These are phyloP conservation scores for Heteromormyrus szaboi DNA, from an alignment of 2,797 vertebrate genomes.

Conservation along the genomic window DNA sequence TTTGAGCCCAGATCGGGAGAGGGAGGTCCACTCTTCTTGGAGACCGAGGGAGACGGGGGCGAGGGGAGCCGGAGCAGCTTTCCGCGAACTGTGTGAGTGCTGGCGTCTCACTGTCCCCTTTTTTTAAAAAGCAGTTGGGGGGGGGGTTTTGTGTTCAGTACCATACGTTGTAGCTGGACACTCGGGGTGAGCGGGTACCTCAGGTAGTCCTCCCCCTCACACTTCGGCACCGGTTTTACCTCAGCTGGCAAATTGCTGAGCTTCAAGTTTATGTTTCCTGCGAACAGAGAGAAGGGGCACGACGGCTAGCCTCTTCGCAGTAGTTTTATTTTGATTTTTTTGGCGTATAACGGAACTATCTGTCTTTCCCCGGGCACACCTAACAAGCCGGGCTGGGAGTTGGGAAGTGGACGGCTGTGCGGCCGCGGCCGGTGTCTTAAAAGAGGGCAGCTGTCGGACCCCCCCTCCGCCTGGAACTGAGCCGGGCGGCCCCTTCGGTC, in stretches of 20 bases:
- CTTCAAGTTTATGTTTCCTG: constrained; percentile 20
- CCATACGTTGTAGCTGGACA: neutral
- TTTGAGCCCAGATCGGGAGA: constrained; percentile 58
- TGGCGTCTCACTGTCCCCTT: constrained; percentile 36
- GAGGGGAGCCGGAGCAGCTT: constrained; percentile 51
- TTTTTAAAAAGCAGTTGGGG: neutral
- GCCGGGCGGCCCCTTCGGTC: neutral
- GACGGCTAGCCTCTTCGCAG: neutral
- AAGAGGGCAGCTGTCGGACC: neutral
- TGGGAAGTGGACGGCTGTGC: neutral
- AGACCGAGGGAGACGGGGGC: constrained; percentile 63
- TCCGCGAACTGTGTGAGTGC: constrained; percentile 65
- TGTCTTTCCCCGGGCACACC: neutral
- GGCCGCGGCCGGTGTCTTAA: neutral
- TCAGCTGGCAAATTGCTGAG: constrained; percentile 30
- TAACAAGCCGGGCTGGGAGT: neutral
- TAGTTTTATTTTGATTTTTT: neutral
- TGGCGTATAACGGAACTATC: neutral
- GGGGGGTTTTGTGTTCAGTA: neutral
- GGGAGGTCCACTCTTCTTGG: constrained; percentile 52
- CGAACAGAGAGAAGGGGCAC: constrained; percentile 15
- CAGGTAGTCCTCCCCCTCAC: neutral
- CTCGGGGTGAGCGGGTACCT: neutral
- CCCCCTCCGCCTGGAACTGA: neutral
- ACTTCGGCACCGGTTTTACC: neutral